These are phyloP conservation scores for Phenganax subtilis DNA, from an alignment of 92 coral and sea anemone genomes.

Conservation along the genomic window DNA sequence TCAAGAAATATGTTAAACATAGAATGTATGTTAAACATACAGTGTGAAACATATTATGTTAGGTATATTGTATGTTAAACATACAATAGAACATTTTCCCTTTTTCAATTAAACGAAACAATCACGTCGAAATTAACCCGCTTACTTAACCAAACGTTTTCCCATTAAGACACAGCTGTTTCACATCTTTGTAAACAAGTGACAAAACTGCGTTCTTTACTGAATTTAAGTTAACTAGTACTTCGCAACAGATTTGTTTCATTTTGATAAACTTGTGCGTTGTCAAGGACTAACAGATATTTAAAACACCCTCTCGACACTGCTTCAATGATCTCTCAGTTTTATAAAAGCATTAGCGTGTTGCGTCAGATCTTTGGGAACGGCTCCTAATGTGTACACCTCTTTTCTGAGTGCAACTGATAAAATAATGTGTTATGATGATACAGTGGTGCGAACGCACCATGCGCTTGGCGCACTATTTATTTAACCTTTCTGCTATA, in stretches of 20 bases:
- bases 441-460: constrained; percentile 23
- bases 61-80: too few species aligned
- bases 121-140: constrained; percentile 1
- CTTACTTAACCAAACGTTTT: constrained; percentile 14
- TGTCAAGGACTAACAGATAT: neutral
- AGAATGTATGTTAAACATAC: too few species aligned
- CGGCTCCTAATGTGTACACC: neutral
- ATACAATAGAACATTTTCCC: neutral
- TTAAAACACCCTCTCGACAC: constrained; percentile 17
- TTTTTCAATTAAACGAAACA: constrained; percentile 1
- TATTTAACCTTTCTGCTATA: constrained; percentile 37
- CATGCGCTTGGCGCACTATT: constrained; percentile 23
- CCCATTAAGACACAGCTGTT: constrained; percentile 9
- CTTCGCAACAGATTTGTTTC: neutral
- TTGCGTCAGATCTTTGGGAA: neutral
- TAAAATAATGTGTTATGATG: constrained; percentile 32
- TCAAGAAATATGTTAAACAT: constrained; percentile 6
- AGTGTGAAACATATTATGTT: too few species aligned
- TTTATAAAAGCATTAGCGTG: constrained; percentile 1
- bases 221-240: neutral
- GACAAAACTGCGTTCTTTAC: neutral
- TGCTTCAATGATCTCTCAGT: constrained; percentile 5
- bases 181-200: neutral
- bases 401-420: constrained; percentile 16
- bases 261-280: neutral